Base-by-base conservation (phyloP, 2,797 vertebrate species). In the Mormyrops attenuatus region DNA sequence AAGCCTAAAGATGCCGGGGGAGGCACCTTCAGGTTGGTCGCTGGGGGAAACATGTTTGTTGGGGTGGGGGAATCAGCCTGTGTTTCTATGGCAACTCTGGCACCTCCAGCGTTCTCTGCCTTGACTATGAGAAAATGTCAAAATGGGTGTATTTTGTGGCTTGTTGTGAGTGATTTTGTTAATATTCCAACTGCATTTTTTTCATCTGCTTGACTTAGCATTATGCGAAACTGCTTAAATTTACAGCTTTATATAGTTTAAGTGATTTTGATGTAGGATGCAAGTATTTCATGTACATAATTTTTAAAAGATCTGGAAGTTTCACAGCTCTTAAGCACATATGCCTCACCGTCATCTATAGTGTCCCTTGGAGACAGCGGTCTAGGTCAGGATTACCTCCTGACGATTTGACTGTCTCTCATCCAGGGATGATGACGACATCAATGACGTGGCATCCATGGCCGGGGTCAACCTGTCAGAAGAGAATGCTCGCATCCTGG, bases 361-460 rank as follows among this genome's bases (percentile, higher is more conserved):
- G 38, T 17, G 15, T 41, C 34, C 34, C 69, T 11, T 1, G 20
- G 80, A 47, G 82, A 85, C 47, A 0, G 49, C n/a, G 41, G 7
- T 84, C 41, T 22, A 26, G 41, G 15, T 84, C 17, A 41, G 4
- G 20, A 22, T 22, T n/a, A 85, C n/a, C n/a, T 85, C 1, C 82
- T 50, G 47, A 85, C 41, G 0, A 26, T 11, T 26, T 47, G 41
- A 82, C 41, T 49, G 6, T 87, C 53, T 50, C 26, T 26, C 47
- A 38, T 57, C 85, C 94, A 99, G 99, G 95, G 98, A 99, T 55
- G 98, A 99, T 0, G 99, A 99, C 0, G 98, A 99, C 94, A 98
- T 99, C 92, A 99, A 99, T 0, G 99, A 99, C 0, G 99, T 99
- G 90, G 98, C 98, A 0, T 99, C 98, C 0, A 99, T 99, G 99